Conservation (phyloP, 2,888 invertebrate species). For the Cryptocephalus primarius region DNA sequence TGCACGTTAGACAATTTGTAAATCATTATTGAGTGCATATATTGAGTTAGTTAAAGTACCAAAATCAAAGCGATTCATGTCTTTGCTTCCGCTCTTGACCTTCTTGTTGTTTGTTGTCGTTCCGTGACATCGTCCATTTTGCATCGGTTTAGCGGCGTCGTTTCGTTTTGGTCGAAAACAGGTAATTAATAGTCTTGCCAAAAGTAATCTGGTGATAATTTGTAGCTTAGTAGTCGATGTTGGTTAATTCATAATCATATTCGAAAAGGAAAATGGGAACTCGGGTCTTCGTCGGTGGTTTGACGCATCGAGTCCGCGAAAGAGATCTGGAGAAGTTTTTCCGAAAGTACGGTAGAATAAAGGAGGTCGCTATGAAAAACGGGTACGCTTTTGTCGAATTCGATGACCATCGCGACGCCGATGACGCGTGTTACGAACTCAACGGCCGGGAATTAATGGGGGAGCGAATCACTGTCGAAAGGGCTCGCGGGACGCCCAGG, state of each 20-base stretch:
- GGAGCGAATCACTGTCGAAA: conserved; percentile 83
- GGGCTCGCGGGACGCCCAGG: conserved; percentile 63
- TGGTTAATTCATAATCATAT: not conserved
- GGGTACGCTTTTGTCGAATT: conserved; percentile 98
- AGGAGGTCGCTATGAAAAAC: conserved; percentile 91
- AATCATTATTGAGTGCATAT: too few species aligned
- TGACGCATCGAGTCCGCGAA: conserved; percentile 80
- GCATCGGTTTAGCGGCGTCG: too few species aligned
- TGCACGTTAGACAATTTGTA: too few species aligned
- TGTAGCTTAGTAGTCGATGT: too few species aligned
- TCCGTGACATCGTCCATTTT: too few species aligned
- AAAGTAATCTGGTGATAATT: too few species aligned
- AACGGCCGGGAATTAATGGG: conserved; percentile 95
- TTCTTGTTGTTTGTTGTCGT: too few species aligned
- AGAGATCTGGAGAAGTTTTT: conserved; percentile 94
- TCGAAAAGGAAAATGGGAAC: conserved; percentile 48
- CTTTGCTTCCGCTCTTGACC: too few species aligned
- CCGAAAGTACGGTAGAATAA: conserved; percentile 86
- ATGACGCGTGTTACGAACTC: conserved; percentile 96
- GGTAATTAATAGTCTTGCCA: too few species aligned
- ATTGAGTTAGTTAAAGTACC: too few species aligned
- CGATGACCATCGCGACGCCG: conserved; percentile 93
- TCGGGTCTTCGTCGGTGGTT: conserved; percentile 75
- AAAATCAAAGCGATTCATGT: too few species aligned
- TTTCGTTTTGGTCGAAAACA: too few species aligned